These are phyloP conservation scores for Papilio dardanus DNA, from an alignment of 1,140 invertebrate species.

Conservation along the genomic window DNA sequence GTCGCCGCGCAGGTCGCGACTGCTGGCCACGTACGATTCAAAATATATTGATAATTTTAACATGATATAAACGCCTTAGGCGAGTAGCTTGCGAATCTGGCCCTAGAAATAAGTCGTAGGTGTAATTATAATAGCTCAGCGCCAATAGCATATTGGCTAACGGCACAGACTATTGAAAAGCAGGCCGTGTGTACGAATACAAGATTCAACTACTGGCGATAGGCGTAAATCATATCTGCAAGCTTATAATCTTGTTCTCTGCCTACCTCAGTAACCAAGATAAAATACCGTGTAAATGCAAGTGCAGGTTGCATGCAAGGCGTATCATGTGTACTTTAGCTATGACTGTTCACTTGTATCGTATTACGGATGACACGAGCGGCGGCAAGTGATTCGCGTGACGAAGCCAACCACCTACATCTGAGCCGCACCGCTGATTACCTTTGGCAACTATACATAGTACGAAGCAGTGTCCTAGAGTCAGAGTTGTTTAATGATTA, in stretches of 20 bases:
- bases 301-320: background rate
- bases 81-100: no score
- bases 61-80: background rate
- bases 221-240: background rate
- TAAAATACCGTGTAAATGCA: background rate
- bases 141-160: background rate
- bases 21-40: constrained; percentile 55
- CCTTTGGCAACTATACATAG: background rate
- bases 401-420: constrained; percentile 15
- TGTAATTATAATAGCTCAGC: background rate
- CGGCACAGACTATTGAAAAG: background rate
- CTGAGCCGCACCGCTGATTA: background rate
- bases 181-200: background rate
- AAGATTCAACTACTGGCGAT: no score
- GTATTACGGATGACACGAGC: constrained; percentile 20
- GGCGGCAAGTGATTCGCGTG: constrained; percentile 9
- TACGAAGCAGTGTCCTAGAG: no score
- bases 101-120: no score
- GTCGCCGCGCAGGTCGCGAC: constrained; percentile 66
- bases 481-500: no score
- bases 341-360: constrained; percentile 10
- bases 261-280: background rate
- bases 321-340: constrained; percentile 11
- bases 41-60: constrained; percentile 16
- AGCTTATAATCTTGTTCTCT: background rate